Evolutionary conservation across 2,888 invertebrate genomes (phyloP), one percentile per base, ranked within the genome.

Genomic region (Rhagium mordax): DNA sequence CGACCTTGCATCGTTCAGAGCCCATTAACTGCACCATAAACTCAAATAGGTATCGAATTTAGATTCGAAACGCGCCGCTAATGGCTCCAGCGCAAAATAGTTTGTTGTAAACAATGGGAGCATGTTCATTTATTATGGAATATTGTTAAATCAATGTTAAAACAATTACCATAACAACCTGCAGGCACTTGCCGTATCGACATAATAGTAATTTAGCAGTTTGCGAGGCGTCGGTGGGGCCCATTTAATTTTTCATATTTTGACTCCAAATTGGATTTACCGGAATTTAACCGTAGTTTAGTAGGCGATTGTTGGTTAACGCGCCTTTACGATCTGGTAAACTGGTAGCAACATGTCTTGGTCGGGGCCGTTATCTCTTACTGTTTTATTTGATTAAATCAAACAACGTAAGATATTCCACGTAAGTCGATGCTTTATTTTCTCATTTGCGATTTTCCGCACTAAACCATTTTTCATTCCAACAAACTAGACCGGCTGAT

Each of bases 201-300:
- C 78, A 78, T 79, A 81, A 81, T 81, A 79, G 77, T 77, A 77
- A 72, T 80, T 73, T 62, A 76, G 79, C 79, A 78, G 78, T 77
- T 79, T 77, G 78, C 74, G n/a, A 76, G 74, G 74, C 73, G 73
- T 73, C 76, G 77, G 79, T 66, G 69, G 68, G 73, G 61, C 75
- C 77, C n/a, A 80, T 81, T 83, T 82, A 83, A 84, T 83, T 82
- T 82, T 84, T 83, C 84, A 83, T 83, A 83, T 82, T 82, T 79
- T 74, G 78, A 75, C 77, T 80, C 78, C 72, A 81, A 82, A 81
- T 81, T 77, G 82, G 81, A 81, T 84, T 83, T 83, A 82, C 78
- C 78, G 75, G 74, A 80, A 80, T 82, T 81, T 81, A 81, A 78
- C 72, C 74, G 80, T 81, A 83, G 83, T 83, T 84, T 84, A 83